Evolutionary conservation across 2,797 vertebrate genomes (phyloP).

Genomic region (Iguana delicatissima): DNA sequence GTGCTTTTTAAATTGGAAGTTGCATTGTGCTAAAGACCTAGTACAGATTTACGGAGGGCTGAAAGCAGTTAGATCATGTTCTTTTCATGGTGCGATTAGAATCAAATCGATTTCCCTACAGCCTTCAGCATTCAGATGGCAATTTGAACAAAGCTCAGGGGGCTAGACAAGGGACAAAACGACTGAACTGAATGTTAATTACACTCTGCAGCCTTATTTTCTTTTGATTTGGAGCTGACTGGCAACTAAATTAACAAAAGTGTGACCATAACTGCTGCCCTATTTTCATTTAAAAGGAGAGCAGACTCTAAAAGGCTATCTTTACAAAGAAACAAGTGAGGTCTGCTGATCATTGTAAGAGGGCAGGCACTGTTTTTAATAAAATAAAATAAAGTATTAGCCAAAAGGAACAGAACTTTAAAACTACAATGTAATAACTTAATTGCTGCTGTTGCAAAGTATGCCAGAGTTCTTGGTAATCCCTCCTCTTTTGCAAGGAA

Average conservation of each 20-base stretch:
- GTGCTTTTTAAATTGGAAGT: slow-evolving; percentile 98
- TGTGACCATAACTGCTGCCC: slow-evolving; percentile 89
- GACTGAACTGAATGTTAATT: slow-evolving; percentile 99
- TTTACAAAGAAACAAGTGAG: slow-evolving; percentile 87
- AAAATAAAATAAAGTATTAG: slow-evolving; percentile 76
- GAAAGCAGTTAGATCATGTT: slow-evolving; percentile 99
- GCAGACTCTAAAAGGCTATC: slow-evolving; percentile 87
- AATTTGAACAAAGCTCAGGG: slow-evolving; percentile 93
- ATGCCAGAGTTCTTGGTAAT: slow-evolving; percentile 57
- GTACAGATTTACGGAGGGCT: slow-evolving; percentile 98
- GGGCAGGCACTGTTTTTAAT: slow-evolving; percentile 82
- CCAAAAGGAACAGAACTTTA: slow-evolving; percentile 64
- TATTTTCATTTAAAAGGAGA: slow-evolving; percentile 88
- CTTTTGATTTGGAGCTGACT: slow-evolving; percentile 90
- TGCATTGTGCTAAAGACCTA: slow-evolving; percentile 95
- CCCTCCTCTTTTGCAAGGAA: slow-evolving; percentile 69
- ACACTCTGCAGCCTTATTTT: slow-evolving; percentile 92
- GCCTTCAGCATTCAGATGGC: slow-evolving; percentile 94
- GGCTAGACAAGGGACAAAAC: slow-evolving; percentile 91
- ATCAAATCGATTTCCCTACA: slow-evolving; percentile 99
- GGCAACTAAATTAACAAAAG: slow-evolving; percentile 89
- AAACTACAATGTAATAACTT: slow-evolving; percentile 74
- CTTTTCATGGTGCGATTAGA: slow-evolving; percentile 99
- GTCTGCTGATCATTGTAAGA: slow-evolving; percentile 85
- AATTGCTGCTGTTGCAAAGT: slow-evolving; percentile 56